Evolutionary conservation across 1,140 invertebrate species (phyloP).

Genomic region (Trinorchestia longiramus): DNA sequence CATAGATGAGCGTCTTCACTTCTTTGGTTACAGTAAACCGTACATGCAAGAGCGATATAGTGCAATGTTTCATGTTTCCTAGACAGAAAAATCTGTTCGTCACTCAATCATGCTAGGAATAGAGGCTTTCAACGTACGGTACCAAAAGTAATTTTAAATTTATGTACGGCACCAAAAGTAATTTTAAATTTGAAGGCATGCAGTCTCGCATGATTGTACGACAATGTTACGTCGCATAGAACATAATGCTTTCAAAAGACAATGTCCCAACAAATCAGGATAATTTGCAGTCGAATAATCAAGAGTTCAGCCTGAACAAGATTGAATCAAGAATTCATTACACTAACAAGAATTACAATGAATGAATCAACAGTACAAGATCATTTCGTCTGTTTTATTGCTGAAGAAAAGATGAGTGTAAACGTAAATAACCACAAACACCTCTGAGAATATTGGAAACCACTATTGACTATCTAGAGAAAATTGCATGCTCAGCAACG

Average conservation of each 20-base stretch:
- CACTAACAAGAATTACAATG: no score
- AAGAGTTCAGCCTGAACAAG: neutral
- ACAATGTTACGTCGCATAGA: neutral
- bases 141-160: no score
- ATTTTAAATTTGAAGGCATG: neutral
- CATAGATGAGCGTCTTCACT: neutral
- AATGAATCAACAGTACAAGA: neutral
- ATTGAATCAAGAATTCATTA: neutral
- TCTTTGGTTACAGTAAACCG: neutral
- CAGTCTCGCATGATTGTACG: neutral
- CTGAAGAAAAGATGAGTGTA: neutral
- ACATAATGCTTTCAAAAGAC: neutral
- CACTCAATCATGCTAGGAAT: neutral
- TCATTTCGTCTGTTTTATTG: neutral
- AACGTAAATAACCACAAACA: neutral
- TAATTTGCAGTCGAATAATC: neutral
- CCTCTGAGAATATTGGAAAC: neutral
- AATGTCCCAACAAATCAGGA: neutral
- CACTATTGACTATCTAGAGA: neutral
- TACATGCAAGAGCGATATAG: neutral
- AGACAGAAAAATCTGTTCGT: neutral
- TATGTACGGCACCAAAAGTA: neutral
- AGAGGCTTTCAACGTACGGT: no score
- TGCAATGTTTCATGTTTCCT: neutral
- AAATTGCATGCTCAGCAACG: neutral